A percentile compares a stretch with the other conserved stretches of the same genome.
phyloP scores from a whole-genome alignment of 2,797 vertebrate genomes.

The Carduelis carduelis region DNA sequence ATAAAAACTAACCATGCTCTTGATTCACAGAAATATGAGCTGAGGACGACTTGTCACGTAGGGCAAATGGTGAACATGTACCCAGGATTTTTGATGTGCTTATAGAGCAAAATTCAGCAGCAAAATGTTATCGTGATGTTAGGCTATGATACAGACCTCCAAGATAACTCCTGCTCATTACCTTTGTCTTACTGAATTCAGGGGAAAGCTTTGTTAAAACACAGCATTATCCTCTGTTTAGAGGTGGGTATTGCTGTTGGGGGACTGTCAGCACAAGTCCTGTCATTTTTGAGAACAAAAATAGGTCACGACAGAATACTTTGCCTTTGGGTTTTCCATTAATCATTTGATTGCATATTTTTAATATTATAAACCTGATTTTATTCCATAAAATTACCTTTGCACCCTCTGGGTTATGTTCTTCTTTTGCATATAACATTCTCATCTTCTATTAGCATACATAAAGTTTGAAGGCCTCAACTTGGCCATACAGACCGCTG shows the following conservation, averaged over 20 bases:
- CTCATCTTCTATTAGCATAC: background rate
- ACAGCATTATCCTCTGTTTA: background rate
- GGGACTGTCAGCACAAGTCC: background rate
- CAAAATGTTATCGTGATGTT: background rate
- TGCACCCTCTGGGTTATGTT: background rate
- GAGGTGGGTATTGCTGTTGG: background rate
- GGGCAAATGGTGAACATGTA: background rate
- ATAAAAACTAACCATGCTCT: background rate
- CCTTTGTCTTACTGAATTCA: background rate
- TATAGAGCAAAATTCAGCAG: background rate
- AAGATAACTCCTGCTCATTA: background rate
- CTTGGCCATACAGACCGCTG: background rate
- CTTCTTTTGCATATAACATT: background rate
- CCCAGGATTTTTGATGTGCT: background rate
- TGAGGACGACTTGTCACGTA: background rate
- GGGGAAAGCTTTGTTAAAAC: background rate
- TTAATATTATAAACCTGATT: background rate
- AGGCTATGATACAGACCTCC: background rate
- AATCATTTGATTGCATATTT: background rate
- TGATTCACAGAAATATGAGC: background rate
- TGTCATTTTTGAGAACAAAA: background rate
- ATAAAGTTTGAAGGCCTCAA: background rate
- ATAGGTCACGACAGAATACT: background rate
- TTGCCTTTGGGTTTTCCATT: background rate
- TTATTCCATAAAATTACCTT: background rate